Evolutionary conservation across 1,140 invertebrate genomes (phyloP), one percentile per base, ranked within the genome.

Genomic region (Macrobrachium nipponense): DNA sequence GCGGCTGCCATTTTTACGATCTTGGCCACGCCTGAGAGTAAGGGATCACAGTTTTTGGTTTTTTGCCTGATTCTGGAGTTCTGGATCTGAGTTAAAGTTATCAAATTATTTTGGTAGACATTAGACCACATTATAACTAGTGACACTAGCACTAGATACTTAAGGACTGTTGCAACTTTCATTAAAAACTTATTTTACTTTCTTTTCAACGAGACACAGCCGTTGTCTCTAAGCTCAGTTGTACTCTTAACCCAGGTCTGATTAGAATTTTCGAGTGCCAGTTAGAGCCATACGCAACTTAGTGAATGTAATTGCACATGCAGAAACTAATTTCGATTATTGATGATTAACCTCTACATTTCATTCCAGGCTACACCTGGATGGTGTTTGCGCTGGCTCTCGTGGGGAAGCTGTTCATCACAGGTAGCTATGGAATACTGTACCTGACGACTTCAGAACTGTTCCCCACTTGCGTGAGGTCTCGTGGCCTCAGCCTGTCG

Each of bases 401-500:
- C n/a, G 80, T 86, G 12, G 87, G 87, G 2, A 88, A 88, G 85
- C 86, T 88, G 51, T 88, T 87, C 79, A 88, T 87, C 85, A 88
- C 85, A 15, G 85, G 72, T 10, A 82, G 76, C 61, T 88, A 87
- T 73, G 85, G 82, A 12, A 51, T 88, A 5, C 85, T 88, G 15
- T 90, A 90, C 73, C 88, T 89, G 23, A 84, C 87, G 58, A 89
- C 90, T 51, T 90, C 90, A 2, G 90, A 90, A 75, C 87, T 90
- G 2, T 90, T 90, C 80, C 90, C 90, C 0, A 90, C 90, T 5
- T 87, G 89, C 4, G 88, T 90, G 0, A 79, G 90, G 23, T 89
- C 90, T 6, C 72, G 90, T 17, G 90, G 90, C 70, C 90, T 90
- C 89, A 90, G 89, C 14, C 80, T 90, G 66, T 89, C 90, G 20